phyloP scores from a whole-genome alignment of 2,888 invertebrate species.

The Apamea crenata region DNA sequence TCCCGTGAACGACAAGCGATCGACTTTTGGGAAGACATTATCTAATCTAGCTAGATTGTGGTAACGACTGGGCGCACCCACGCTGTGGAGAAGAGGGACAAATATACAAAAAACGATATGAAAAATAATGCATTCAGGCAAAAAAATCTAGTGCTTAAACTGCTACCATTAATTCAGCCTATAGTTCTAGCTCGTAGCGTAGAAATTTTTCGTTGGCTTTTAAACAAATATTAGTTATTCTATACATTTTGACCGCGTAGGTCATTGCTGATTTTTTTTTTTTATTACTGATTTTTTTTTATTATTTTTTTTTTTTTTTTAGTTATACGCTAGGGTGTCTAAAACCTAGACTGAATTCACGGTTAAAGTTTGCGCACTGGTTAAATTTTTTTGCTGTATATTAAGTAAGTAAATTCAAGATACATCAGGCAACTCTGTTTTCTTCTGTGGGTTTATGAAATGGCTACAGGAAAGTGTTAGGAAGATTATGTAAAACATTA shows the following conservation, averaged over 20 bases:
- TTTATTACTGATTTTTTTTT: neutral
- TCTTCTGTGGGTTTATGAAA: neutral
- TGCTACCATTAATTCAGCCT: too few relatives aligned
- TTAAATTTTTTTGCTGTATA: neutral
- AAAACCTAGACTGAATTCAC: neutral
- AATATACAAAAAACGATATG: neutral
- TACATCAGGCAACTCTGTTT: neutral
- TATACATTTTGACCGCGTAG: neutral
- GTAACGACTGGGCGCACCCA: constrained; percentile 56
- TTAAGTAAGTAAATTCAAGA: neutral
- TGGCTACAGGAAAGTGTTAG: neutral
- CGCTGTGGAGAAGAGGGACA: constrained; percentile 1
- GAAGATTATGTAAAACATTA: neutral
- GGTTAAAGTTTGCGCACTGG: too few relatives aligned
- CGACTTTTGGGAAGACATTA: constrained; percentile 63
- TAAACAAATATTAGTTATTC: neutral
- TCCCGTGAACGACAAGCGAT: constrained; percentile 60
- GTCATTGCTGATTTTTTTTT: neutral
- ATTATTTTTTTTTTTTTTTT: too few relatives aligned
- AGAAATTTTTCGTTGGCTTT: too few relatives aligned
- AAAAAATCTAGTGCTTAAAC: too few relatives aligned
- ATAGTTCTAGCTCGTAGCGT: too few relatives aligned
- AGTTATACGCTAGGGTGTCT: neutral
- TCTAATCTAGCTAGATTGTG: constrained; percentile 62
- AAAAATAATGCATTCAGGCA: neutral